Evolutionary conservation across 2,113 vertebrate species (phyloP).

Genomic region (Elgaria multicarinata): DNA sequence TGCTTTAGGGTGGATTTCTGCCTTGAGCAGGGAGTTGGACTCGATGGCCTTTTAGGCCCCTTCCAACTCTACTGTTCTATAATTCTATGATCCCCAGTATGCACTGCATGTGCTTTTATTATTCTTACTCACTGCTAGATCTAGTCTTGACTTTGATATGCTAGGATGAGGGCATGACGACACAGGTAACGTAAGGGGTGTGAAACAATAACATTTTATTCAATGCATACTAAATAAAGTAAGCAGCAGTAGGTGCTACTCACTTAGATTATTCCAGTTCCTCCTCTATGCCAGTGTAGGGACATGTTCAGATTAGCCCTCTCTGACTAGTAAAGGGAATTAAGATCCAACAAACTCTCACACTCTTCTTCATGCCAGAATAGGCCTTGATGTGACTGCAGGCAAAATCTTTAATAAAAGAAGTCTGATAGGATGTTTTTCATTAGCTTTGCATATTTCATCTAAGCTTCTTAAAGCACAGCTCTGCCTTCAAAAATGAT

Average conservation of each 20-base stretch:
- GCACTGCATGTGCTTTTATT: background rate
- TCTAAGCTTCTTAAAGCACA: slow-evolving; percentile 30
- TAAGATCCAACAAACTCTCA: background rate
- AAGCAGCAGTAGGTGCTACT: background rate
- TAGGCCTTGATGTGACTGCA: slow-evolving; percentile 8
- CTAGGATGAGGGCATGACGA: background rate
- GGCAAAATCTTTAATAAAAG: slow-evolving; percentile 21
- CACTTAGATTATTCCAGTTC: background rate
- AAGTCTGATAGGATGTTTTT: background rate
- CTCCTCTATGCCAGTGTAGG: background rate
- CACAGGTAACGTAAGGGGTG: background rate
- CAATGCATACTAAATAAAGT: background rate
- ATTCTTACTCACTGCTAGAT: background rate
- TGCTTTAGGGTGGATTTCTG: too few species aligned
- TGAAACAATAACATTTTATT: background rate
- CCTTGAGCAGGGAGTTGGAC: background rate
- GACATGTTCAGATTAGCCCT: background rate
- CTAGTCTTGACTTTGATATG: background rate
- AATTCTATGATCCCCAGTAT: background rate
- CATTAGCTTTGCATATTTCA: slow-evolving; percentile 29
- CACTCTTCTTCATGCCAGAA: background rate
- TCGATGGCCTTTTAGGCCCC: background rate
- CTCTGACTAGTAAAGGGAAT: background rate
- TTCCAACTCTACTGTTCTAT: background rate
- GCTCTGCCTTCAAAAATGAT: slow-evolving; percentile 18